Evolutionary conservation across 64 coral and sea anemone genomes (phyloP), one percentile per base, ranked within the genome.

Genomic region (Stylophora pistillata): DNA sequence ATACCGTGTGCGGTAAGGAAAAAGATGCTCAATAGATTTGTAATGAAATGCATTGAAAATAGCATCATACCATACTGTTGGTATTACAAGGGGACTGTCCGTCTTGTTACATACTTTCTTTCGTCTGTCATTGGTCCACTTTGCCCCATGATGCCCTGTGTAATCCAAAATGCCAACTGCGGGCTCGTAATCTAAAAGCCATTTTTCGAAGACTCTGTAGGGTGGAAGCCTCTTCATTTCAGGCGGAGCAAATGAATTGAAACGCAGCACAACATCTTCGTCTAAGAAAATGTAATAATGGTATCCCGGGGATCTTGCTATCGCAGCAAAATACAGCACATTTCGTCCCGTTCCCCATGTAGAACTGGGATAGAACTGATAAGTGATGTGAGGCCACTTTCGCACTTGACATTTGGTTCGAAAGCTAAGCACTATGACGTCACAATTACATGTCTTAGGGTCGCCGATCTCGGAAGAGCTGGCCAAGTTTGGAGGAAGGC

Each of bases 251-350:
- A 20, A 30, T 5, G 10, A 5, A 10, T 32, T 77, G 21, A 41
- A 21, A 10, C 20, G 18, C 6, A 77, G 29, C 20, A 31, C 4
- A 53, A 77, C 53, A 15, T 77, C 74, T 20, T 77, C 74, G 34
- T 77, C 74, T 25, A 77, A 10, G 34, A 77, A 77, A 10, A 77
- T 33, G 29, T 77, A 77, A 77, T 77, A 77, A 77, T 77, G 32
- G 74, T 77, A 77, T 23, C 31, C 31, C 28, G 53, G 32, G 20
- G 21, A 30, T 53, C 9, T 77, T 17, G 12, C 29, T 31, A 77
- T 10, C 21, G 74, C 74, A 17, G 32, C 74, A 77, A 77, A 77
- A 15, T 41, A 77, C 20, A 77, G 56, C 15, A 15, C 56, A 57
- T 57, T 57, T 57, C 56, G 56, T 57, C 56, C 56, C 6, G 56